Conservation (phyloP, 2,113 vertebrate species). For the Clupea harengus region DNA sequence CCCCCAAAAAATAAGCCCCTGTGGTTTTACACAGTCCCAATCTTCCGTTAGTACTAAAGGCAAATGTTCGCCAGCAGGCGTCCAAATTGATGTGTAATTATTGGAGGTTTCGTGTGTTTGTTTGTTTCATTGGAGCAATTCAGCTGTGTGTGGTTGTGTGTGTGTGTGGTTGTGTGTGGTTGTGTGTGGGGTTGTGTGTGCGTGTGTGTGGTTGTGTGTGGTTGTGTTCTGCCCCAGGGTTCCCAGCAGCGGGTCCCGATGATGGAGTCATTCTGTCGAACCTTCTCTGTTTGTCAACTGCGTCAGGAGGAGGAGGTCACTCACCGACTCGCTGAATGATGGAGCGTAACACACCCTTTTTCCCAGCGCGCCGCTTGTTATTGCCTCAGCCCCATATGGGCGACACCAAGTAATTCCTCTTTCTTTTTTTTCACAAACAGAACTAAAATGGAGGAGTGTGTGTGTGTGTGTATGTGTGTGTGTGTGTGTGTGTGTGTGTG, state of each 20-base stretch:
- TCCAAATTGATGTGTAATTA: conserved; percentile 18
- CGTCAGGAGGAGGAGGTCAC: neutral
- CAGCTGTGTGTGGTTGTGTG: no score
- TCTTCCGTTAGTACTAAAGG: neutral
- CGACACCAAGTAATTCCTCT: neutral
- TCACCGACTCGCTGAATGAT: neutral
- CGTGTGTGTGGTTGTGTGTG: no score
- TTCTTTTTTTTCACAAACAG: neutral
- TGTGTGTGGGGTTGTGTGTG: no score
- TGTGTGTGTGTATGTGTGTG: no score
- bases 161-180: no score
- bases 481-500: no score
- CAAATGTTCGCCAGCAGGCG: neutral
- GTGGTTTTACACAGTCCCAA: conserved; percentile 49
- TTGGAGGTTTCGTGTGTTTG: conserved; percentile 8
- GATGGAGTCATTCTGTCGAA: conserved; percentile 34
- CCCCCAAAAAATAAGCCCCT: conserved; percentile 62
- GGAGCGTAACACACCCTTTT: neutral
- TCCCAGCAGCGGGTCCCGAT: neutral
- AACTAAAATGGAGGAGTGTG: neutral
- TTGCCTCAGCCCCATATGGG: neutral
- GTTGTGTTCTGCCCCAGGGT: conserved; percentile 13
- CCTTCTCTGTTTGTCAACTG: conserved; percentile 20
- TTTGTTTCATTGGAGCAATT: conserved; percentile 7
- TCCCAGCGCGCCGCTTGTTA: neutral